Evolutionary conservation across 2,888 invertebrate genomes (phyloP).

Genomic region (Ecliptopera silaceata): DNA sequence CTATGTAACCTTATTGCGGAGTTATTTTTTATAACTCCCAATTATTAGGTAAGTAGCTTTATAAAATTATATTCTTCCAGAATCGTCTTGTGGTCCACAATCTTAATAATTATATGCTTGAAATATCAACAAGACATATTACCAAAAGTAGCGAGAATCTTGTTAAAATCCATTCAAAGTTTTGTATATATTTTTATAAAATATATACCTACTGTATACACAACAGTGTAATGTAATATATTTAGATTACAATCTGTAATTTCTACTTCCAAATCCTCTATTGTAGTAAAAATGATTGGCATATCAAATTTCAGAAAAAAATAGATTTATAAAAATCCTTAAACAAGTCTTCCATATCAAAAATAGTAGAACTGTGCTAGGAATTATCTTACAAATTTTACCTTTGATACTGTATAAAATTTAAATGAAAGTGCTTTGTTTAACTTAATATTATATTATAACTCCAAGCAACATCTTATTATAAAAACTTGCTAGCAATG

Average conservation of each 20-base stretch:
- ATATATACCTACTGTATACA: constrained; percentile 57
- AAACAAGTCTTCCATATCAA: constrained; percentile 82
- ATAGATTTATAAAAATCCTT: constrained; percentile 69
- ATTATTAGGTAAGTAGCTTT: constrained; percentile 39
- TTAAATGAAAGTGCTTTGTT: constrained; percentile 30
- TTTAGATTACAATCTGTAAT: constrained; percentile 76
- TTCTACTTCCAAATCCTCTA: constrained; percentile 74
- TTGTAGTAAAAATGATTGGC: constrained; percentile 74
- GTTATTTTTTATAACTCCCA: constrained; percentile 32
- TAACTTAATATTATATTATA: background rate
- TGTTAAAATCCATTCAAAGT: constrained; percentile 61
- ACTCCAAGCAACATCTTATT: constrained; percentile 22
- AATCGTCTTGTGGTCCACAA: constrained; percentile 67
- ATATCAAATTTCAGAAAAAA: constrained; percentile 82
- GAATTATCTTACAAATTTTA: constrained; percentile 51
- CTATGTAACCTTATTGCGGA: constrained; percentile 20
- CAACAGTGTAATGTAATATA: constrained; percentile 54
- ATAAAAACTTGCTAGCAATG: constrained; percentile 27
- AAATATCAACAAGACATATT: constrained; percentile 81
- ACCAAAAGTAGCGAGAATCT: constrained; percentile 64
- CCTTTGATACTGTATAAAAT: constrained; percentile 21
- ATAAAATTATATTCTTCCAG: constrained; percentile 44
- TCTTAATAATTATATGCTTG: constrained; percentile 60
- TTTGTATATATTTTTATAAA: constrained; percentile 82
- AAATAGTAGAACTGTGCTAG: constrained; percentile 73